A percentile compares a stretch with the other conserved stretches of the same genome.
Conservation (phyloP, 2,113 vertebrate genomes). For the Furnarius figulus region DNA sequence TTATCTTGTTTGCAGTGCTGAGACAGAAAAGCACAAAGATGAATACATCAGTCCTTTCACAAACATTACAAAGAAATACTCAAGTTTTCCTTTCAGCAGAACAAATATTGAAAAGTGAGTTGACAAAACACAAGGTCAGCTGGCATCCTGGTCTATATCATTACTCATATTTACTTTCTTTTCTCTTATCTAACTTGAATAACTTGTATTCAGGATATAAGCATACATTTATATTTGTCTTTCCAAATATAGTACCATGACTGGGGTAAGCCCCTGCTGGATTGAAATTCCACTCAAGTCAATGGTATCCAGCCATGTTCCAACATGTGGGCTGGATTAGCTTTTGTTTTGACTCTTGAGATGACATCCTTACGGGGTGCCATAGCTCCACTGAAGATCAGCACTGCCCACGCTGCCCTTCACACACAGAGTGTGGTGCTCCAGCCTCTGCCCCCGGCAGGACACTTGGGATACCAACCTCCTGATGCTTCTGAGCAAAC, state of each 20-base stretch:
- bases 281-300: slow-evolving; percentile 12
- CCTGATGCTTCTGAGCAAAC: neutral
- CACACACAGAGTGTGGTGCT: fast-evolving
- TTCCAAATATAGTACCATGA: neutral
- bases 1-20: neutral
- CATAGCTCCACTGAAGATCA: neutral
- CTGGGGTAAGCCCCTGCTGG: neutral
- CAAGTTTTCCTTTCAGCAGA: slow-evolving; percentile 18
- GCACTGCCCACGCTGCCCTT: neutral
- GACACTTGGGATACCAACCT: neutral
- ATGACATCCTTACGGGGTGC: neutral
- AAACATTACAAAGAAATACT: neutral
- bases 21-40: neutral
- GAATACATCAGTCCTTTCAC: neutral
- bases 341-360: neutral
- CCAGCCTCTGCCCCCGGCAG: neutral
- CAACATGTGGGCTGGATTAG: neutral
- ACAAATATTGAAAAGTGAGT: slow-evolving; percentile 23
- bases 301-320: neutral
- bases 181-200: slow-evolving; percentile 8
- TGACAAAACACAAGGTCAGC: neutral
- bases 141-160: slow-evolving; percentile 12
- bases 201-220: neutral
- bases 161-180: slow-evolving; percentile 28
- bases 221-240: neutral